These are phyloP conservation scores for Chunga burmeisteri DNA, from an alignment of 2,113 vertebrate genomes.

Conservation along the genomic window DNA sequence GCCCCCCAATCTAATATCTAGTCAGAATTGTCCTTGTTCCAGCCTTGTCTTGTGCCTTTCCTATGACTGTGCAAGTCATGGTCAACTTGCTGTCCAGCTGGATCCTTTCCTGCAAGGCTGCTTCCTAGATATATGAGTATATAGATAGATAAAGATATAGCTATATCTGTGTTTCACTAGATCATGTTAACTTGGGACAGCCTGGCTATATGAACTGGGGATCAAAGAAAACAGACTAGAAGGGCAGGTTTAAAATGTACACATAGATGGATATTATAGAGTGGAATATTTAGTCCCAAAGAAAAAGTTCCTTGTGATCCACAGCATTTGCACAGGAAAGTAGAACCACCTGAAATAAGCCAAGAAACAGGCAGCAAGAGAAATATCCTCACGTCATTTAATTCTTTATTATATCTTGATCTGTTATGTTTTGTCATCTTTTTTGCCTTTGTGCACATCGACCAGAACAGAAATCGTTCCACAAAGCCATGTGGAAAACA, in stretches of 20 bases:
- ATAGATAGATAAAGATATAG: too few relatives aligned
- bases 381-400: background rate
- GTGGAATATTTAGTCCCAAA: background rate
- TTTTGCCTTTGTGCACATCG: background rate
- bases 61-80: background rate
- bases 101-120: background rate
- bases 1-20: background rate
- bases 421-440: background rate
- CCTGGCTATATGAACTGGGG: background rate
- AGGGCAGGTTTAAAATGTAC: background rate
- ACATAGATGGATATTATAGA: too few relatives aligned
- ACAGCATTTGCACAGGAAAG: background rate
- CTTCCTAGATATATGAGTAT: background rate
- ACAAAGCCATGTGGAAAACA: background rate
- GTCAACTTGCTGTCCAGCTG: background rate
- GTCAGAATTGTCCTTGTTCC: background rate
- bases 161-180: background rate
- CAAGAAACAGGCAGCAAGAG: background rate
- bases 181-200: background rate
- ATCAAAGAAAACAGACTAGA: background rate
- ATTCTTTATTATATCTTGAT: background rate
- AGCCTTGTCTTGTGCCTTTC: background rate
- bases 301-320: background rate
- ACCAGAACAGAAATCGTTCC: background rate
- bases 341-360: background rate